A percentile compares a stretch with the other conserved stretches of the same genome.
These are phyloP conservation scores for Telmatherina bonti DNA, from an alignment of 2,797 vertebrate species.

Conservation along the genomic window DNA sequence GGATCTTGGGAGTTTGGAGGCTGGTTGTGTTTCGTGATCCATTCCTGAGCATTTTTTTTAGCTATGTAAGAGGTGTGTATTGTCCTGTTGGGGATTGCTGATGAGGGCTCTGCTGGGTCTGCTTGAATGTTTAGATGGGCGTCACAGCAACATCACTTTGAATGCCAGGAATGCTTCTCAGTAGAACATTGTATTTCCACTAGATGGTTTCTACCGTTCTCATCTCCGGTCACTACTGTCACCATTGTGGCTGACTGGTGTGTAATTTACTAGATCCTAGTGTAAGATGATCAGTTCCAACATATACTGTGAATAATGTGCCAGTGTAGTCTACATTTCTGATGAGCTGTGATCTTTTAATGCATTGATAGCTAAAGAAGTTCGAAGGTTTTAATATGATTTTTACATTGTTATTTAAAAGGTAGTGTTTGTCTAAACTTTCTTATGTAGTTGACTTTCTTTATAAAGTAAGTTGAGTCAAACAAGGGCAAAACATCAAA, in stretches of 20 bases:
- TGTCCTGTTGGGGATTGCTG: conserved; percentile 4
- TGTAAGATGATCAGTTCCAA: background rate
- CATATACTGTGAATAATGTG: background rate
- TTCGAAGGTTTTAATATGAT: background rate
- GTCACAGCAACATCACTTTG: background rate
- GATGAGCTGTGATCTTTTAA: background rate
- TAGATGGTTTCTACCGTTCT: background rate
- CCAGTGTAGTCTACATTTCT: background rate
- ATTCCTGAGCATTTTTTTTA: background rate
- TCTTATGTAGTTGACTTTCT: background rate
- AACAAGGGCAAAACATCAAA: background rate
- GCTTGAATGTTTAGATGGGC: background rate
- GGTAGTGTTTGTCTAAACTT: background rate
- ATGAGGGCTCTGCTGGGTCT: background rate
- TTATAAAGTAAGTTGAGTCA: background rate
- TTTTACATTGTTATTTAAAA: background rate
- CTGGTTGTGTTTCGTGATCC: background rate
- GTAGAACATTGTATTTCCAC: background rate
- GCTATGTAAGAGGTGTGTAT: background rate
- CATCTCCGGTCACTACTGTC: background rate
- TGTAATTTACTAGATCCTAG: background rate
- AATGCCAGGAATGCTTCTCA: background rate
- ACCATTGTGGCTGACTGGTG: background rate
- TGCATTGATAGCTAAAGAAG: background rate
- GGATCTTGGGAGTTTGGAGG: background rate